phyloP scores from a whole-genome alignment of 1,140 invertebrate species.

The Gyrodactylus salaris region DNA sequence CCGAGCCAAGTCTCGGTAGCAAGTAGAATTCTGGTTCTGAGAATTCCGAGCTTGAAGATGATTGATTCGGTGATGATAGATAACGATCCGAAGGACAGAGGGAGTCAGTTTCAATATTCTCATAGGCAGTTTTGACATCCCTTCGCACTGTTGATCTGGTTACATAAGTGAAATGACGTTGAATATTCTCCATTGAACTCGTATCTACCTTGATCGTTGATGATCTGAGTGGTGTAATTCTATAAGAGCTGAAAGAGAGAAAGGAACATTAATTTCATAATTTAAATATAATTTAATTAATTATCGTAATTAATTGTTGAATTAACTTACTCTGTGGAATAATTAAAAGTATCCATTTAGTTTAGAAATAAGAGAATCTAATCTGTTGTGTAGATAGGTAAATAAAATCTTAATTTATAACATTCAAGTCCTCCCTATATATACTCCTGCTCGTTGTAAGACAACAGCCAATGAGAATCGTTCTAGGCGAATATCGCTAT shows the following conservation, averaged over 20 bases:
- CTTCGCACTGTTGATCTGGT: not conserved
- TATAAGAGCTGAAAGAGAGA: not conserved
- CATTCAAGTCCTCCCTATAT: not conserved
- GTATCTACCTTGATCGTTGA: not conserved
- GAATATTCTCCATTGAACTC: not conserved
- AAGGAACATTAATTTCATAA: not conserved
- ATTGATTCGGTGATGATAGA: not conserved
- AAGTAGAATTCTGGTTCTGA: not conserved
- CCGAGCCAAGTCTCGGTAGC: not conserved
- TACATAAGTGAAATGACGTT: not conserved
- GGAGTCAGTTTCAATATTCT: not conserved
- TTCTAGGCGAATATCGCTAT: not conserved
- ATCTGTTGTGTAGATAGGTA: not conserved
- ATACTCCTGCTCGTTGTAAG: not conserved
- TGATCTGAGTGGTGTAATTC: not conserved
- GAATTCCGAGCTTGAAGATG: not conserved
- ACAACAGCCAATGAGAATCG: not conserved
- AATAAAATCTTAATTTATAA: not conserved
- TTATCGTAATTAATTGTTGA: not conserved
- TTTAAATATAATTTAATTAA: not conserved
- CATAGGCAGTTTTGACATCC: not conserved
- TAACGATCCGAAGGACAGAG: not conserved
- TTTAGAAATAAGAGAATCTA: not conserved
- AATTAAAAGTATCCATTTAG: not conserved
- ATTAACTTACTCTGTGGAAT: not conserved